Evolutionary conservation across 2,888 invertebrate genomes (phyloP).

Genomic region (Pachydiplax longipennis): DNA sequence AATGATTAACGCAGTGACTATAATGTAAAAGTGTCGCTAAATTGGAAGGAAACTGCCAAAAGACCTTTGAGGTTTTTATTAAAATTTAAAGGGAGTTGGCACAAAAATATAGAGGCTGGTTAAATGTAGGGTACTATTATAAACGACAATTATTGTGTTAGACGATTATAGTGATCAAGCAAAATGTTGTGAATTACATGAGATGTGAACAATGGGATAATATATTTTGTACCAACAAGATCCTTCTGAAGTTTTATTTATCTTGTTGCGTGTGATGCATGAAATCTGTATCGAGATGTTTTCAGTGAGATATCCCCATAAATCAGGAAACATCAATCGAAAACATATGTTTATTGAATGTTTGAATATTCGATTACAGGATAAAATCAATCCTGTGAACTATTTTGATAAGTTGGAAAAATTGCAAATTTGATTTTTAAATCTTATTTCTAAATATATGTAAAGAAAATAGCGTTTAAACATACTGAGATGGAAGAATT

Average conservation of each 20-base stretch:
- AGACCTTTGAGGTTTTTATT: constrained; percentile 1
- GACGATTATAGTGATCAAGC: constrained; percentile 41
- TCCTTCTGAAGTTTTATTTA: not conserved
- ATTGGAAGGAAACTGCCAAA: constrained; percentile 29
- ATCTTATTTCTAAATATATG: no score
- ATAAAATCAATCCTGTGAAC: no score
- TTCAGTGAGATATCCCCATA: no score
- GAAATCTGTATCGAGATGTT: no score
- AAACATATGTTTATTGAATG: no score
- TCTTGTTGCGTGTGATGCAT: not conserved
- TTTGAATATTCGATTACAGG: no score
- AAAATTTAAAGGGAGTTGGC: constrained; percentile 25
- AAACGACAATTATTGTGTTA: constrained; percentile 36
- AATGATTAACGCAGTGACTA: constrained; percentile 40
- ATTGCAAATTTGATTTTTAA: no score
- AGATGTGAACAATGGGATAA: constrained; percentile 43
- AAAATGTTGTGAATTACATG: constrained; percentile 41
- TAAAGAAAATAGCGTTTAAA: no score
- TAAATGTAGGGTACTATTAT: constrained; percentile 31
- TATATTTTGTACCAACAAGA: constrained; percentile 44
- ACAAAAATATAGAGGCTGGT: constrained; percentile 39
- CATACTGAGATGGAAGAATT: no score
- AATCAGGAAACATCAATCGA: no score
- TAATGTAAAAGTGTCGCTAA: constrained; percentile 41
- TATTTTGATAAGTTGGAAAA: no score